A percentile compares a stretch with the other conserved stretches of the same genome.
Conservation (phyloP, 2,888 invertebrate genomes). For the Liposcelis brunnea region DNA sequence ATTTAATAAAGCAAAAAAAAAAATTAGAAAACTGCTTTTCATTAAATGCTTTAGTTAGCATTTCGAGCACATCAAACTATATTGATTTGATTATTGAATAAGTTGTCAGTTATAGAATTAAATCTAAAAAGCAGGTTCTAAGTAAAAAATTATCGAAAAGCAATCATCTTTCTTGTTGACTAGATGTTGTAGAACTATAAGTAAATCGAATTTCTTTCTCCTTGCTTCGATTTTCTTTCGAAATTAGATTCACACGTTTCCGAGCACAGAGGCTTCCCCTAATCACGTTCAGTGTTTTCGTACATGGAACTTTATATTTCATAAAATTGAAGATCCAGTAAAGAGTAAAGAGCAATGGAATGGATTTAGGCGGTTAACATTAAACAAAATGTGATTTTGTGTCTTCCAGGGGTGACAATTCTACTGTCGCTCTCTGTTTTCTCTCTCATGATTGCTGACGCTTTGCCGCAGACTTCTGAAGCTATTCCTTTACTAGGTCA, state of each 20-base stretch:
- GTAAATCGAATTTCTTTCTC: not conserved
- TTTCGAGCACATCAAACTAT: no score
- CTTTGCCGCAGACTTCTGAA: slow-evolving; percentile 98
- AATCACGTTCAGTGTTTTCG: no score
- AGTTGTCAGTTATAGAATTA: no score
- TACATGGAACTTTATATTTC: no score
- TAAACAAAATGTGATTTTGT: not conserved
- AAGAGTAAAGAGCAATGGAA: not conserved
- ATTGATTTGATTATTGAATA: no score
- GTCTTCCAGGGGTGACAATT: slow-evolving; percentile 90
- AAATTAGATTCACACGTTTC: not conserved
- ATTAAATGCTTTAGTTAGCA: no score
- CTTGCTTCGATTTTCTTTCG: not conserved
- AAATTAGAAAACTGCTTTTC: no score
- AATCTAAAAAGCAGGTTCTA: no score
- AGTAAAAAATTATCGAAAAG: no score
- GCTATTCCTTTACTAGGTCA: slow-evolving; percentile 97
- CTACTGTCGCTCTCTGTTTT: slow-evolving; percentile 99
- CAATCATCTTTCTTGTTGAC: slow-evolving; percentile 9
- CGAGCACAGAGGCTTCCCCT: no score
- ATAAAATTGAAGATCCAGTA: not conserved
- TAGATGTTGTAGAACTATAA: slow-evolving; percentile 10
- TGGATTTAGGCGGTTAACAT: not conserved
- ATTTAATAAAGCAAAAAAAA: no score
- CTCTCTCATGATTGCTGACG: slow-evolving; percentile 98